phyloP scores from a whole-genome alignment of 2,797 vertebrate genomes.

The Gadopsis bispinosus region DNA sequence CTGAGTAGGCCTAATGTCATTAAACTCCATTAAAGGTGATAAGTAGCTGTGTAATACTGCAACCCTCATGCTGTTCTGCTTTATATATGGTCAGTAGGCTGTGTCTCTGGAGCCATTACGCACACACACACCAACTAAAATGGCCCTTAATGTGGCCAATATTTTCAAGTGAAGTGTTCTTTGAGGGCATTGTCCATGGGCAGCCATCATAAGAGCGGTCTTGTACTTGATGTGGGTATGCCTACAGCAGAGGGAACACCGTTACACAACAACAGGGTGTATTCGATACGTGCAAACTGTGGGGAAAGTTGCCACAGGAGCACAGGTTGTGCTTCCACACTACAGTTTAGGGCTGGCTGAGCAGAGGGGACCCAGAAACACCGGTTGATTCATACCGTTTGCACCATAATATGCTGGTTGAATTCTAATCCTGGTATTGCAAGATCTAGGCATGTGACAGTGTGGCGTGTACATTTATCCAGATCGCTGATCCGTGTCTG shows the following conservation, averaged over 20 bases:
- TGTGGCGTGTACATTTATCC: no score
- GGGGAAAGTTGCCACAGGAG: not conserved
- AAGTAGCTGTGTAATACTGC: conserved; percentile 34
- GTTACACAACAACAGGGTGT: conserved; percentile 16
- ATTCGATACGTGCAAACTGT: conserved; percentile 27
- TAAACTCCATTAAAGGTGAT: conserved; percentile 61
- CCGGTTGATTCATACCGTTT: conserved; percentile 8
- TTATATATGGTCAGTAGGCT: conserved; percentile 26
- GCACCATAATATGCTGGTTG: not conserved
- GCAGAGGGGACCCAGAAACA: not conserved
- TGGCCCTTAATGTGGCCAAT: conserved; percentile 17
- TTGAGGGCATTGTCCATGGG: conserved; percentile 12
- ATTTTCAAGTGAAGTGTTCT: conserved; percentile 37
- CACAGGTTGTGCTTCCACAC: not conserved
- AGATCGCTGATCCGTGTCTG: not conserved
- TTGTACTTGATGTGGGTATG: conserved; percentile 27
- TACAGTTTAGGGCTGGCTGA: conserved; percentile 1
- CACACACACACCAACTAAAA: not conserved
- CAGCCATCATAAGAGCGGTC: conserved; percentile 39
- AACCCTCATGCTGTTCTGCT: conserved; percentile 23
- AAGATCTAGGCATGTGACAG: not conserved
- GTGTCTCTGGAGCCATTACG: conserved; percentile 42
- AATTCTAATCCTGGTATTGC: not conserved
- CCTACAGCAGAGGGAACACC: conserved; percentile 17
- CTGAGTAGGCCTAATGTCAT: conserved; percentile 27